Base-by-base conservation (phyloP, 1,140 invertebrate genomes). In the Saccostrea glomerata region DNA sequence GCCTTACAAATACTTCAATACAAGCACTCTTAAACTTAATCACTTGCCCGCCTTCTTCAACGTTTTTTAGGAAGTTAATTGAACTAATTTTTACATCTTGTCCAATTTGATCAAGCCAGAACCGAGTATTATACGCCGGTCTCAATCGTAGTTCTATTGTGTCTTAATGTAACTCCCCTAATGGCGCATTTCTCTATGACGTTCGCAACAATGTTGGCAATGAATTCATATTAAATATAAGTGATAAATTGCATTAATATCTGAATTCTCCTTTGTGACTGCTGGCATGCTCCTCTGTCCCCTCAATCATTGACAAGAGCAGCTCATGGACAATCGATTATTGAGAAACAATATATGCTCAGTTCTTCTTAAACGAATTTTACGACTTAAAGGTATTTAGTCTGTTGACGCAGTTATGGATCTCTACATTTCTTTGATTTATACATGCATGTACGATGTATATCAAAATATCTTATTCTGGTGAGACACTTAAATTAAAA, bases 161-260 rank as follows among this genome's bases (percentile, higher is more conserved):
- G 70, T 77, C 70, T 77, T 77, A 77, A 77, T 77, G 23, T 25
- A 36, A 77, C 30, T 25, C 70, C 13, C 30, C 30, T 77, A 77
- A 77, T 77, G 70, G 70, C 70, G 70, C 70, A 77, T 77, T 77
- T 77, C 70, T 77, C 70, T 6, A 36, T 25, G 70, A 36, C 70
- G 25, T 77, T 30, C 30, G 70, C 25, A 77, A 77, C 70, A 77
- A 77, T 77, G 70, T 77, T 77, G 70, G 15, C 70, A 6, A 25
- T 36, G 70, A 36, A 36, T 36, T 77, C 25, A 77, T 77, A 77
- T 77, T 36, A 77, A 77, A 77, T 77, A 77, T 77, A 77, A 77
- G 70, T 77, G 70, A 77, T 77, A 77, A 77, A 77, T 77, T 23
- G 70, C 70, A 77, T 77, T 77, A 25, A 77, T 77, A 77, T 36